phyloP scores from a whole-genome alignment of 2,888 invertebrate species.

The Eudemis profundana region DNA sequence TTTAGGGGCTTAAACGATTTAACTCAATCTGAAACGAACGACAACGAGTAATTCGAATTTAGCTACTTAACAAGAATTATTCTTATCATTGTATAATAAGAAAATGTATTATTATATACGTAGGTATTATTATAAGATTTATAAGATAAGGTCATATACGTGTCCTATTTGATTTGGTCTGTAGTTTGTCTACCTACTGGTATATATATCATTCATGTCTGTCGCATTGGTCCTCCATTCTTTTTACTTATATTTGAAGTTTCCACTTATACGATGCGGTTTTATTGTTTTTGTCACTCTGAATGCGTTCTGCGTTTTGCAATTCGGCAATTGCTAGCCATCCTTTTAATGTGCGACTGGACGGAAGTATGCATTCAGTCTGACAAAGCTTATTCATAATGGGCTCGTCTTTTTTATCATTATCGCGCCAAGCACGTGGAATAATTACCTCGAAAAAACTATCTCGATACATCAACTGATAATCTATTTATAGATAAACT shows the following conservation, averaged over 20 bases:
- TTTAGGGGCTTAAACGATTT: not conserved
- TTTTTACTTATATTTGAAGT: not conserved
- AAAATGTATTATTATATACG: not conserved
- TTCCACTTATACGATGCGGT: not conserved
- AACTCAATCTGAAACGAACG: not conserved
- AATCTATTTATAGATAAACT: constrained; percentile 41
- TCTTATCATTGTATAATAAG: not conserved
- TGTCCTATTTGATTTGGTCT: not conserved
- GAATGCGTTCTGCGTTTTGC: no score
- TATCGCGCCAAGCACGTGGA: constrained; percentile 25
- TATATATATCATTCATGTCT: not conserved
- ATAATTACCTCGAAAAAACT: constrained; percentile 27
- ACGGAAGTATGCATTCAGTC: no score
- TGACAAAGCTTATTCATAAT: no score
- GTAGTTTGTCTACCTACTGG: constrained; percentile 13
- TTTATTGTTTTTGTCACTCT: no score
- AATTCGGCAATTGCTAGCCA: no score
- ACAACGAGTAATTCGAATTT: constrained; percentile 8
- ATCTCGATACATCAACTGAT: constrained; percentile 23
- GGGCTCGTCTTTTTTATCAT: constrained; percentile 1
- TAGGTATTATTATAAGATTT: not conserved
- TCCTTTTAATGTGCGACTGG: no score
- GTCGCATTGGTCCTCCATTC: constrained; percentile 1
- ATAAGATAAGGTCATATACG: no score
- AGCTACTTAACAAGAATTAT: not conserved